Conservation (phyloP, 2,888 invertebrate species). For the Sesamia inferens region DNA sequence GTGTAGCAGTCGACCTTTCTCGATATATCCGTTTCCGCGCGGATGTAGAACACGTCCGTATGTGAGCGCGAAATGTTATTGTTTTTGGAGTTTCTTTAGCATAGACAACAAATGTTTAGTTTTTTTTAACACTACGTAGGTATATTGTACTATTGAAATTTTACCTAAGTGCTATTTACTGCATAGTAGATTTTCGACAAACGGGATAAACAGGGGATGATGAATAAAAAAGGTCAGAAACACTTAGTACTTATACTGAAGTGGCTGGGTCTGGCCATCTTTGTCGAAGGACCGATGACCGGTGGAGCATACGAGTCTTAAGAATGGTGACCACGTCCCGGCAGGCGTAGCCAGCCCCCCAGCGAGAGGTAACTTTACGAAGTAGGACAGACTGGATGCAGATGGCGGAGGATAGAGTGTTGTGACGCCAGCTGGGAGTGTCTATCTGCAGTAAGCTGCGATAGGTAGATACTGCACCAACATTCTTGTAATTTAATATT, state of each 20-base stretch:
- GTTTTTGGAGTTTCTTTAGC: constrained; percentile 32
- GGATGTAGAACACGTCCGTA: constrained; percentile 57
- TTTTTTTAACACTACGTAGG: constrained; percentile 1
- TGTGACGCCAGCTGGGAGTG: not conserved
- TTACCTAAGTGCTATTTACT: not conserved
- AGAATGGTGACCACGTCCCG: too few species aligned
- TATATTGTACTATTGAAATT: not conserved
- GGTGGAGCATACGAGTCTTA: too few species aligned
- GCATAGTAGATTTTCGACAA: not conserved
- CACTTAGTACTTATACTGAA: too few species aligned
- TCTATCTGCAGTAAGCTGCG: too few species aligned
- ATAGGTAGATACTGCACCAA: not conserved
- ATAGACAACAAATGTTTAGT: not conserved
- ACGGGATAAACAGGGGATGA: too few species aligned
- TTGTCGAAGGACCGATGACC: too few species aligned
- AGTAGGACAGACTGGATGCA: too few species aligned
- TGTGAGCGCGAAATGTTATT: constrained; percentile 35
- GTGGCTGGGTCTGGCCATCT: too few species aligned
- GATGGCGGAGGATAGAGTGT: too few species aligned
- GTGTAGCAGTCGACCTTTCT: constrained; percentile 68
- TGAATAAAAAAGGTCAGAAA: too few species aligned
- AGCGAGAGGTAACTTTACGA: too few species aligned
- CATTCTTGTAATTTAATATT: not conserved
- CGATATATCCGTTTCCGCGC: constrained; percentile 69
- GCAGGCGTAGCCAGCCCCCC: too few species aligned